Base-by-base conservation (phyloP, 1,140 invertebrate species). In the Oncopodura yosiiana region DNA sequence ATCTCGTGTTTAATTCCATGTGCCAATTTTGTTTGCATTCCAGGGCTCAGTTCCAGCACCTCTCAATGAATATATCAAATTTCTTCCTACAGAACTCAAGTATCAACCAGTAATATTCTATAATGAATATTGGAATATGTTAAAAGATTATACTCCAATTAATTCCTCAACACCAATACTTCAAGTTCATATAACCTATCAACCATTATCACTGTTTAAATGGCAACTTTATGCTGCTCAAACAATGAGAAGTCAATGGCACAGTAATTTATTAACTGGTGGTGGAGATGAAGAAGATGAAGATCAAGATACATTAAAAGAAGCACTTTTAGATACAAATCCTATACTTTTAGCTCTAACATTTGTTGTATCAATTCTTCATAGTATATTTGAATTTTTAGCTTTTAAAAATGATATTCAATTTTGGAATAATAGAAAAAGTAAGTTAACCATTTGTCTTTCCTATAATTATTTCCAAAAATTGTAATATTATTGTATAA, bases 351-450 rank as follows among this genome's bases (percentile, higher is more conserved):
- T 99, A 14, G 94, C 76, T 29, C 69, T 97, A 34, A 99, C 96
- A 12, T 81, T 98, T 50, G 75, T 82, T 53, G 84, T 99, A 0
- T 98, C 95, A 3, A 79, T 99, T 29, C 74, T 99, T 3, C 96
- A 99, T 73, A 96, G 88, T 62, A 80, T 99, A 41, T 98, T 99
- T 75, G 96, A 99, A 71, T 82, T 99, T 65, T 75, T 99, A 27
- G 95, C 96, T 46, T 99, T 99, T 71, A 99, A 99, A 76, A 99
- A 99, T 77, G 94, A 99, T 73, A 99, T 99, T 67, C 95, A 99
- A 74, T 99, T 99, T 69, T 99, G 96, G 96, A 93, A 94, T 58
- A 94, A 95, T 66, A 78, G 94, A 32, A 91, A 97, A 69, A 94
- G 91, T n/a, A n/a, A n/a, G n/a, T n/a, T n/a, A n/a, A n/a, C n/a